A percentile compares a stretch with the other conserved stretches of the same genome.
phyloP scores from a whole-genome alignment of 1,140 invertebrate species.

The Matsumurasca onukii region DNA sequence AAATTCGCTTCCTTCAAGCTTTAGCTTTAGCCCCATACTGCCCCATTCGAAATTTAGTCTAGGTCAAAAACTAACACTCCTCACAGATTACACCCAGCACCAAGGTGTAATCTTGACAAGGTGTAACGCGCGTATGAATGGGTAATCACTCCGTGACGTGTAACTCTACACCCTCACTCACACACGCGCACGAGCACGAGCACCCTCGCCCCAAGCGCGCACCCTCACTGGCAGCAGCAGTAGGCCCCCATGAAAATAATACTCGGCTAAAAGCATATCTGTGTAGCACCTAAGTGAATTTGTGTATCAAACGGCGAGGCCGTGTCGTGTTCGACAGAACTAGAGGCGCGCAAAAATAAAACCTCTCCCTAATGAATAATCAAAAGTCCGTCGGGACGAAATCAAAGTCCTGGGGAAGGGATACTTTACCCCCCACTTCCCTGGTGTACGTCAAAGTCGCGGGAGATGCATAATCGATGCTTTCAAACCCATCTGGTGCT shows the following conservation, averaged over 20 bases:
- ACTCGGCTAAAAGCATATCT: conserved; percentile 46
- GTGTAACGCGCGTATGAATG: conserved; percentile 20
- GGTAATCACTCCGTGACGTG: not conserved
- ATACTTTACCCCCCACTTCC: too few species aligned
- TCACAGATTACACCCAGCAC: too few species aligned
- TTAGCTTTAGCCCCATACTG: too few species aligned
- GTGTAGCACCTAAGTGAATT: conserved; percentile 46
- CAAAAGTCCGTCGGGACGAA: conserved; percentile 18
- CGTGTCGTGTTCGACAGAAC: not conserved
- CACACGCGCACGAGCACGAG: conserved; percentile 27
- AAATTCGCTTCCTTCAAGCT: too few species aligned
- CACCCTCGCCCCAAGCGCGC: not conserved
- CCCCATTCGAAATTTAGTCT: too few species aligned
- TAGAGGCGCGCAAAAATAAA: conserved; percentile 22
- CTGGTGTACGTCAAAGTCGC: too few species aligned
- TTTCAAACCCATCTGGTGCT: too few species aligned
- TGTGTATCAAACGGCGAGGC: conserved; percentile 34
- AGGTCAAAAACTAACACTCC: too few species aligned
- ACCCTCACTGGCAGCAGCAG: not conserved
- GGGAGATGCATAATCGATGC: too few species aligned
- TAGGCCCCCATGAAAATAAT: conserved; percentile 36
- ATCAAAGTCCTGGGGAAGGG: conserved; percentile 16
- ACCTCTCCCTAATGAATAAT: conserved; percentile 27
- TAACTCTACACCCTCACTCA: conserved; percentile 20
- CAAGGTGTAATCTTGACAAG: not conserved